Base-by-base conservation (phyloP, 2,888 invertebrate genomes). In the Branchellion lobata region DNA sequence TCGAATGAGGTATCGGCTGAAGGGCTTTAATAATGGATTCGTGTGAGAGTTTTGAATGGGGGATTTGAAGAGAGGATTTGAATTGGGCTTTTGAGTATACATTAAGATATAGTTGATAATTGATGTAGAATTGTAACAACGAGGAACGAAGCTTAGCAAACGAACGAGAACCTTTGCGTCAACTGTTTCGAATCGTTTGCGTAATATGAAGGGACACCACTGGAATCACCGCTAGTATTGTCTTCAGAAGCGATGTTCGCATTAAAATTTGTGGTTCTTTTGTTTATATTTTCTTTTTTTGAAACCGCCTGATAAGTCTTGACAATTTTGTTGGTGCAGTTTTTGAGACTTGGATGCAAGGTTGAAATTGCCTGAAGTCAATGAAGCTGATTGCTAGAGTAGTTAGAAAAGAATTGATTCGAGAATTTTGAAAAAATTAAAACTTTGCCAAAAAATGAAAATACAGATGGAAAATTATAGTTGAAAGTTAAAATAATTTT, bases 111-210 rank as follows among this genome's bases (percentile, higher is more conserved):
- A n/a, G n/a, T n/a, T n/a, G n/a, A n/a, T n/a, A n/a, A n/a, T n/a
- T n/a, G n/a, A n/a, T n/a, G n/a, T n/a, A n/a, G n/a, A n/a, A n/a
- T n/a, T n/a, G n/a, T n/a, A n/a, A n/a, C n/a, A n/a, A n/a, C n/a
- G n/a, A n/a, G n/a, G n/a, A n/a, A n/a, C n/a, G n/a, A n/a, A n/a
- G n/a, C n/a, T n/a, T n/a, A n/a, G n/a, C n/a, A n/a, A n/a, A n/a
- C n/a, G n/a, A n/a, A n/a, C n/a, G n/a, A n/a, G n/a, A n/a, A 77
- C 77, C 77, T 77, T 36, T 57, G 53, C 2, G 77, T 77, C 27
- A 77, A 65, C 65, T 61, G 77, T 33, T 65, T 77, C n/a, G 34
- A 31, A 14, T 34, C 34, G 29, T 69, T 69, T 11, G 5, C n/a
- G 34, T 69, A 69, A n/a, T n/a, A 69, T 3, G 34, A 3, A 3